These are phyloP conservation scores for Dorcus parallelipipedus DNA, from an alignment of 2,888 invertebrate species.

Conservation along the genomic window DNA sequence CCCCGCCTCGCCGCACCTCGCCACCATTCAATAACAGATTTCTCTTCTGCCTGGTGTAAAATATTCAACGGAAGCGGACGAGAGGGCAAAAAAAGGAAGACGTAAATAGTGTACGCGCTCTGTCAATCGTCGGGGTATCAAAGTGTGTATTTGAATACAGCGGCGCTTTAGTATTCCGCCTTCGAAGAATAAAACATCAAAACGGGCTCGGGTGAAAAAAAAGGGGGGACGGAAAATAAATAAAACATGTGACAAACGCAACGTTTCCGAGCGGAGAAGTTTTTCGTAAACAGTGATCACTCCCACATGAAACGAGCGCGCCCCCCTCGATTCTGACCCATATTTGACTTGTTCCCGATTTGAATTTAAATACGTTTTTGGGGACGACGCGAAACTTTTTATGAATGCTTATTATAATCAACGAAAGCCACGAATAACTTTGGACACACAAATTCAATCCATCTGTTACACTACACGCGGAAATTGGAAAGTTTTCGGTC, in stretches of 20 bases:
- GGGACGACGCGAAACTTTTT: background rate
- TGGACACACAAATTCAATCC: background rate
- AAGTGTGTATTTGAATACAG: constrained; percentile 24
- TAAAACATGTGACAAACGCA: constrained; percentile 42
- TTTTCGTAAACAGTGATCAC: constrained; percentile 25
- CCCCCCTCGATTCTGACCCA: constrained; percentile 9
- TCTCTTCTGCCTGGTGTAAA: no score
- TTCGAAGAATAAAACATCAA: constrained; percentile 36
- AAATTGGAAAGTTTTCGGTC: no score
- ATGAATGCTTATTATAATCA: background rate
- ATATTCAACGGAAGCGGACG: background rate
- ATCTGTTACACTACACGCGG: background rate
- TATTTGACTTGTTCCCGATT: constrained; percentile 16
- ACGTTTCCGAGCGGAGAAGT: constrained; percentile 36
- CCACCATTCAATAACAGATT: no score
- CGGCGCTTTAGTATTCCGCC: constrained; percentile 26
- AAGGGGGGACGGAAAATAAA: constrained; percentile 34
- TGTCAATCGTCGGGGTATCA: constrained; percentile 4
- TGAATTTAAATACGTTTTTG: constrained; percentile 12
- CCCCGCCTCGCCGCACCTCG: no score
- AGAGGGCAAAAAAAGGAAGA: background rate
- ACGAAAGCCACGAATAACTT: background rate
- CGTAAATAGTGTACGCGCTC: background rate
- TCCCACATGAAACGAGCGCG: constrained; percentile 15
- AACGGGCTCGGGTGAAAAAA: constrained; percentile 34